Evolutionary conservation across 2,797 vertebrate species (phyloP).

Genomic region (Artibeus jamaicensis): DNA sequence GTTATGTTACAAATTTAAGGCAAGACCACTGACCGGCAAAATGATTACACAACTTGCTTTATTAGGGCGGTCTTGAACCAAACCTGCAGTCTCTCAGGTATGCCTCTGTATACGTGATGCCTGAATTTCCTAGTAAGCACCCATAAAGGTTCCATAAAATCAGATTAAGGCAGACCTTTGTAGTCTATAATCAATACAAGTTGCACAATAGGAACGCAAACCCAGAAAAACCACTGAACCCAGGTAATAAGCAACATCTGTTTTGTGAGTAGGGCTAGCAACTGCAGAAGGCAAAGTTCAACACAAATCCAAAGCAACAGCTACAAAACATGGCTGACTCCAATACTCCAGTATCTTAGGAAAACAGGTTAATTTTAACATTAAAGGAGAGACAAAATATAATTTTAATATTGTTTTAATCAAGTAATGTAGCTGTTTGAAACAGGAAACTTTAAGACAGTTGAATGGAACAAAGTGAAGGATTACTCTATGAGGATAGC

Average conservation of each 20-base stretch:
- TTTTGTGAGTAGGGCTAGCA: background rate
- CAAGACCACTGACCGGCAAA: background rate
- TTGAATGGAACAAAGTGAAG: slow-evolving; percentile 54
- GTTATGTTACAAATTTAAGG: background rate
- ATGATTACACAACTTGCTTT: background rate
- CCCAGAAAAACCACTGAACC: background rate
- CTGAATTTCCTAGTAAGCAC: background rate
- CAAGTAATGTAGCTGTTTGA: slow-evolving; percentile 65
- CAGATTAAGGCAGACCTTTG: background rate
- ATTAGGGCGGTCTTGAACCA: background rate
- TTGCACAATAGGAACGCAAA: background rate
- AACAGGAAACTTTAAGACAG: slow-evolving; percentile 63
- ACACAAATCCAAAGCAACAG: background rate
- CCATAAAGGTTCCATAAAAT: background rate
- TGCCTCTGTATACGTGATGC: background rate
- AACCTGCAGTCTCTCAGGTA: background rate
- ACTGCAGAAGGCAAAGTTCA: background rate
- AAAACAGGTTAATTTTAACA: slow-evolving; percentile 19
- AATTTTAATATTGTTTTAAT: slow-evolving; percentile 71
- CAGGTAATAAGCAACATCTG: background rate
- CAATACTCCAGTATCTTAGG: background rate
- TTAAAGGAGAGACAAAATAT: slow-evolving; percentile 61
- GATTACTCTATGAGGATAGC: slow-evolving; percentile 35
- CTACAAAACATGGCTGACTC: background rate
- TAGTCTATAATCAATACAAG: background rate